phyloP scores from a whole-genome alignment of 2,797 vertebrate genomes.

The Onychomys leucogaster region DNA sequence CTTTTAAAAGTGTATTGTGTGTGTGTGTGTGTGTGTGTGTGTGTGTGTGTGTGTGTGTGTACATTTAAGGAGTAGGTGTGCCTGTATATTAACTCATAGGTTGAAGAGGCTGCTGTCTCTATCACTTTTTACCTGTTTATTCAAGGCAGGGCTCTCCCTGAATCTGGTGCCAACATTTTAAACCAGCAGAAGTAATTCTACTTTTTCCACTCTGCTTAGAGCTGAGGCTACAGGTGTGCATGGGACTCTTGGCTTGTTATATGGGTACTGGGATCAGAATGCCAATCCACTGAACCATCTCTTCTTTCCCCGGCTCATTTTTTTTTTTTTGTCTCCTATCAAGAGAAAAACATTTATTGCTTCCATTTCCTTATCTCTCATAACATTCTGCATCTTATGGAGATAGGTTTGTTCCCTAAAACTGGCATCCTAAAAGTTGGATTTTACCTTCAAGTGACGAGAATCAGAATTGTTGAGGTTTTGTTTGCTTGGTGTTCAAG shows the following conservation, averaged over 20 bases:
- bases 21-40: background rate
- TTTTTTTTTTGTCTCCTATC: background rate
- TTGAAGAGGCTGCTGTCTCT: background rate
- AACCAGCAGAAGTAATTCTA: background rate
- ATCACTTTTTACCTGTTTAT: background rate
- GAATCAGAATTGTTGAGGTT: slow-evolving; percentile 1
- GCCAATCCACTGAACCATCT: background rate
- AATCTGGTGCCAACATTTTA: background rate
- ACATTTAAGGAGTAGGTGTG: no score
- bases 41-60: background rate
- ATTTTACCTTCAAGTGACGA: background rate
- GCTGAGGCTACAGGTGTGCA: no score
- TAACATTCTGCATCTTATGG: background rate
- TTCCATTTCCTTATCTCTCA: slow-evolving; percentile 21
- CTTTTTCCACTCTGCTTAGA: background rate
- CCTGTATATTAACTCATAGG: background rate
- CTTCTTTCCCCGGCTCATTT: background rate
- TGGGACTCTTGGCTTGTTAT: background rate
- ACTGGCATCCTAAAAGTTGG: background rate
- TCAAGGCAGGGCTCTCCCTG: background rate
- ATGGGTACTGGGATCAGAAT: background rate
- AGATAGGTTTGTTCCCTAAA: background rate
- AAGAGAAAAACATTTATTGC: background rate
- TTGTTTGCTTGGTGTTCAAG: slow-evolving; percentile 4
- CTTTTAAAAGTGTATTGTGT: background rate